Base-by-base conservation (phyloP, 2,888 invertebrate species). In the Strigamia maritima region DNA sequence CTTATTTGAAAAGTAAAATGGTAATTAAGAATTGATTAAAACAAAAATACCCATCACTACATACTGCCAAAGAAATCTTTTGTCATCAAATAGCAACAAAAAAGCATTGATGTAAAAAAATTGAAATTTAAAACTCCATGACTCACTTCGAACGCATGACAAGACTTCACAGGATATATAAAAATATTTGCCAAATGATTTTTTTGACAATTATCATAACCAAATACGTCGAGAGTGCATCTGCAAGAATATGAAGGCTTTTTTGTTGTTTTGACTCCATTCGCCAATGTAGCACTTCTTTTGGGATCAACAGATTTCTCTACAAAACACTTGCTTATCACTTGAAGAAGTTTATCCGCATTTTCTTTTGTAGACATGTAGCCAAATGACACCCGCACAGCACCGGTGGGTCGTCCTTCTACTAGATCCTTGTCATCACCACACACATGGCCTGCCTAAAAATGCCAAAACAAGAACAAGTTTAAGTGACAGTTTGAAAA, bases 141-240 rank as follows among this genome's bases (percentile, higher is more conserved):
- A 65, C 81, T 79, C 78, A 84, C 84, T 81, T 82, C 90, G 83
- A 91, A 92, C 8, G 92, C 91, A 0, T 91, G 94, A 86, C 97
- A 97, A 0, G 97, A 97, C 87, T 97, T 97, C 7, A 97, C 89
- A 0, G 97, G 97, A 85, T 93, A 97, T 75, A 97, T 88, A 84
- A 90, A 90, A 81, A 93, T 88, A 81, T 88, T 85, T 28, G 85
- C 86, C 3, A 90, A 83, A 40, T 79, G 79, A 40, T 38, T 79
- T 8, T 38, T 74, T 24, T 74, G 75, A 44, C 79, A 79, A 26
- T 24, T 22, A 24, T 24, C 79, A 44, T 44, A 14, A 22, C 24
- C 31, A 38, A 8, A 79, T 16, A 75, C 14, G 70, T 28, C 60
- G 1, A 24, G 12, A 65, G 12, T 19, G 26, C 79, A 79, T 22